phyloP scores from a whole-genome alignment of 2,888 invertebrate genomes.

The Scaeva pyrastri region DNA sequence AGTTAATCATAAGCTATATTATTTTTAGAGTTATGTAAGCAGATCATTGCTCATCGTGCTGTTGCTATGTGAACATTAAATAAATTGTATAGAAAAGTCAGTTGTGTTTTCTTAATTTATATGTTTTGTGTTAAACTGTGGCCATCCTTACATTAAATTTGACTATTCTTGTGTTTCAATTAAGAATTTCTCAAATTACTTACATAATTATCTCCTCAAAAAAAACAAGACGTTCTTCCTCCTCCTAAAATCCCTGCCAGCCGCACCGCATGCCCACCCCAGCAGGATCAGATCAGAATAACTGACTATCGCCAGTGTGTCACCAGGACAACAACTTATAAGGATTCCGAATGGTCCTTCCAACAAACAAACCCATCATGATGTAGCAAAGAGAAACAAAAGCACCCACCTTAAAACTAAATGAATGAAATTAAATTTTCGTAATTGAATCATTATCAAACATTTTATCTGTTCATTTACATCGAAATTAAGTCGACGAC shows the following conservation, averaged over 20 bases:
- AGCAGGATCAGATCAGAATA: background rate
- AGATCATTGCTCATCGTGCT: too few relatives aligned
- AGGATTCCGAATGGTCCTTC: constrained; percentile 37
- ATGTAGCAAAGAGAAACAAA: constrained; percentile 35
- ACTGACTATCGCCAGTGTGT: constrained; percentile 65
- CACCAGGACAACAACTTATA: constrained; percentile 74
- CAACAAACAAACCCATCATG: background rate
- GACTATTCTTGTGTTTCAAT: constrained; percentile 31
- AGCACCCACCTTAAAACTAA: constrained; percentile 35
- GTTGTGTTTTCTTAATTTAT: too few relatives aligned
- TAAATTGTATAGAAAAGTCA: too few relatives aligned
- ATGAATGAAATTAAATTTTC: constrained; percentile 77
- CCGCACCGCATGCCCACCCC: background rate
- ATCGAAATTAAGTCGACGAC: constrained; percentile 81
- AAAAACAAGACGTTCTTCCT: constrained; percentile 50
- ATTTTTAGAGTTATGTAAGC: too few relatives aligned
- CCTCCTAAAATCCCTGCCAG: constrained; percentile 23
- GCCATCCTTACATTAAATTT: too few relatives aligned
- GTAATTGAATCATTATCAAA: constrained; percentile 83
- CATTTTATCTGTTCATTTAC: constrained; percentile 83
- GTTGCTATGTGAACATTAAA: too few relatives aligned
- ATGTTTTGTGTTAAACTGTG: too few relatives aligned
- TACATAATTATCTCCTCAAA: constrained; percentile 64
- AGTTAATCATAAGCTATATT: too few relatives aligned
- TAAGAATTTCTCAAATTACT: constrained; percentile 70